A percentile compares a stretch with the other conserved stretches of the same genome.
Conservation (phyloP, 2,797 vertebrate genomes). For the Pseudochirops corinnae region DNA sequence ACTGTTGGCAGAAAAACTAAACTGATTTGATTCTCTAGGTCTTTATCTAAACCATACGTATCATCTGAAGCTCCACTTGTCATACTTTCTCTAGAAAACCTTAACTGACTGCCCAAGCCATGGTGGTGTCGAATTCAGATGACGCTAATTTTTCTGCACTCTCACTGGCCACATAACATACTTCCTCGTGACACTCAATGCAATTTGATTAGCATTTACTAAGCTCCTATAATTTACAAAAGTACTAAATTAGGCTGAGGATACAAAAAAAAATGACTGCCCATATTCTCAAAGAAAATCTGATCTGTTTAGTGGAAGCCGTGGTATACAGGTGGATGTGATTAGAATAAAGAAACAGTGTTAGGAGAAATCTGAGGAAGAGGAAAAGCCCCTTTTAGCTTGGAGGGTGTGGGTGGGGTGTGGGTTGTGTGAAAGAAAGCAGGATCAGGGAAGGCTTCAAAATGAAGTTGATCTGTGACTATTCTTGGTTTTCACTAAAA, state of each 20-base stretch:
- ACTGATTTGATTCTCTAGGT: neutral
- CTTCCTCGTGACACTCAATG: neutral
- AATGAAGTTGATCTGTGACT: neutral
- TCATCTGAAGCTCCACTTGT: neutral
- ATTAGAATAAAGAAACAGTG: neutral
- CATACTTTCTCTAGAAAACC: neutral
- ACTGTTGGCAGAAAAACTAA: neutral
- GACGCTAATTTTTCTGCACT: neutral
- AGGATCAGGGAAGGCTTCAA: neutral
- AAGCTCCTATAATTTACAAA: neutral
- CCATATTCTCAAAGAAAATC: neutral
- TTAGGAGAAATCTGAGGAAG: neutral
- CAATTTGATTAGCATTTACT: neutral
- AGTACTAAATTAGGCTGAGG: neutral
- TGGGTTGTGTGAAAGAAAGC: neutral
- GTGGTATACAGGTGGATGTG: neutral
- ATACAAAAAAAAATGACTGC: neutral
- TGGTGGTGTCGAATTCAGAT: neutral
- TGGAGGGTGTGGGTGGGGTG: neutral
- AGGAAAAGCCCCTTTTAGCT: neutral
- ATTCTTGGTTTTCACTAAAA: neutral
- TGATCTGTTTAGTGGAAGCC: neutral
- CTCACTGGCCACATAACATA: neutral
- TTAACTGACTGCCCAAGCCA: neutral
- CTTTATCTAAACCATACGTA: accelerated